Evolutionary conservation across 2,113 vertebrate species (phyloP), one percentile per base, ranked within the genome.

Genomic region (Larimichthys polyactis): DNA sequence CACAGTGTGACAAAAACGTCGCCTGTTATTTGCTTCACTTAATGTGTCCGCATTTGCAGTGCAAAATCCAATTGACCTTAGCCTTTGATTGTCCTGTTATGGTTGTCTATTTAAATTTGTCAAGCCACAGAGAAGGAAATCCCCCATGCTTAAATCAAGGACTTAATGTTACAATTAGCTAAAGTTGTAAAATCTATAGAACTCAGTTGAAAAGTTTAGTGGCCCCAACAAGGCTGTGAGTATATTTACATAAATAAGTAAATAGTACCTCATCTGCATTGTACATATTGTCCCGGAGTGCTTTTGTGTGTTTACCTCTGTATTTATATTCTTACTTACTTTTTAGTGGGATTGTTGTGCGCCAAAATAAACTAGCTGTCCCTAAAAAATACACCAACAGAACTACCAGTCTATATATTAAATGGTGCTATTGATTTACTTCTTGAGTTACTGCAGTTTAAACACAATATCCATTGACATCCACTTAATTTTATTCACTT

Each of bases 31-130:
- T 44, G 49, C 24, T 36, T 46, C 20, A 11, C 59, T 76, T 72
- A 72, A 52, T 57, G 15, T 71, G 40, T 62, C 2, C 0, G 6
- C 27, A 24, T 79, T 65, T n/a, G 12, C 29, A 65, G 11, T 46
- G 32, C 44, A 52, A 75, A 75, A 75, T 75, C 32, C 5, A 64
- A 24, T 84, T 48, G 60, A 11, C 12, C 68, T 20, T 9, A 24
- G 55, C 46, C 63, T 36, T 57, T 54, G 40, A 22, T 48, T 67
- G 3, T 22, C 52, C 60, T 54, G 46, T 44, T 48, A 48, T 66
- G 52, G 32, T 36, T n/a, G 64, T 51, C 16, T n/a, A n/a, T n/a
- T 66, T 11, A 27, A 80, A 80, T 57, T 0, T 71, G 24, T 51
- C 62, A 29, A 36, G 46, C 73, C 62, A 77, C 49, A 76, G 48